Conservation (phyloP, 2,888 invertebrate genomes). For the Ophonus ardosiacus region DNA sequence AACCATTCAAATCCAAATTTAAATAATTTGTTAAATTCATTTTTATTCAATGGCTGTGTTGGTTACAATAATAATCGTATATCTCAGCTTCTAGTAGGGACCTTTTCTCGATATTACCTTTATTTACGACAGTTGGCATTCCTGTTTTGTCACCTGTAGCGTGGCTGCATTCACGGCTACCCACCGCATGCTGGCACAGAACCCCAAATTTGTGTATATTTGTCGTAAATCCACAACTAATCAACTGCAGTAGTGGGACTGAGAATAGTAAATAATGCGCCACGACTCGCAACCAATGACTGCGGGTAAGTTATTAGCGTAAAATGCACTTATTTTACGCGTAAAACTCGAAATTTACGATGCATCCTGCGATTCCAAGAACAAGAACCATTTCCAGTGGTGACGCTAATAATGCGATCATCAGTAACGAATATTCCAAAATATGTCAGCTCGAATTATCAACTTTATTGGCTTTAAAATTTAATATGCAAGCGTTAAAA, state of each 20-base stretch:
- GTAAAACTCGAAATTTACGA: slow-evolving; percentile 56
- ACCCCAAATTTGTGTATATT: slow-evolving; percentile 61
- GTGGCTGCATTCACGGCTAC: slow-evolving; percentile 46
- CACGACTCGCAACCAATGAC: not conserved
- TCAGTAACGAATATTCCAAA: slow-evolving; percentile 13
- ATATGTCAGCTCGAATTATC: slow-evolving; percentile 12
- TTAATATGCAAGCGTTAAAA: not conserved
- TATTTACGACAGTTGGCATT: slow-evolving; percentile 59
- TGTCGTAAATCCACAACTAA: slow-evolving; percentile 55
- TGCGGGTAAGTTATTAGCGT: slow-evolving; percentile 47
- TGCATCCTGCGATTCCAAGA: slow-evolving; percentile 41
- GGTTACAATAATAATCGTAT: slow-evolving; percentile 56
- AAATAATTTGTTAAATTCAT: slow-evolving; percentile 62
- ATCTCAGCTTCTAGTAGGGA: slow-evolving; percentile 47
- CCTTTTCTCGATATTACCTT: slow-evolving; percentile 54
- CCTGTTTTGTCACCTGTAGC: slow-evolving; percentile 63
- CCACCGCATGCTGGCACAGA: slow-evolving; percentile 56
- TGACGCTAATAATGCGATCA: slow-evolving; percentile 33
- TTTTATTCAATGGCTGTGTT: slow-evolving; percentile 51
- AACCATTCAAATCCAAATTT: slow-evolving; percentile 44
- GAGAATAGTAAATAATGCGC: slow-evolving; percentile 37
- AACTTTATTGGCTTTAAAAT: not conserved
- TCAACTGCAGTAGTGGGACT: slow-evolving; percentile 46
- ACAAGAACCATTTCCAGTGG: slow-evolving; percentile 43
- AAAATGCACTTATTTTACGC: slow-evolving; percentile 49